Conservation (phyloP, 2,888 invertebrate genomes). For the Tridacna gigas region DNA sequence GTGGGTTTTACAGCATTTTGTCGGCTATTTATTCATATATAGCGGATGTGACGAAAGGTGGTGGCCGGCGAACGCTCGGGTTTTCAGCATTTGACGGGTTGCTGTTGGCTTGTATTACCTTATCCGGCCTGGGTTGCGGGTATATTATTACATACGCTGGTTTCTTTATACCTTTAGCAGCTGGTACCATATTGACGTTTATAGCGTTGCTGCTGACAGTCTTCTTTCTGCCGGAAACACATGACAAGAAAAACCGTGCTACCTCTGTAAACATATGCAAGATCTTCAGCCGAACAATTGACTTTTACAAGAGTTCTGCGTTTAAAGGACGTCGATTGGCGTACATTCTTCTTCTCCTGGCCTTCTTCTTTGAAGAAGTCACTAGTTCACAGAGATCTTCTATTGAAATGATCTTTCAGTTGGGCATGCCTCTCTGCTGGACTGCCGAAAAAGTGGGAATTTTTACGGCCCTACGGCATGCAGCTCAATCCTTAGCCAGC, state of each 20-base stretch:
- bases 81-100: slow-evolving; percentile 43
- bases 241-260: slow-evolving; percentile 16
- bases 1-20: slow-evolving; percentile 23
- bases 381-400: slow-evolving; percentile 1
- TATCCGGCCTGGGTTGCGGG: slow-evolving; percentile 43
- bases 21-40: slow-evolving; percentile 48
- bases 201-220: slow-evolving; percentile 11
- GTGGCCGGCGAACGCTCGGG: slow-evolving; percentile 40
- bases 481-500: slow-evolving; percentile 43
- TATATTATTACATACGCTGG: slow-evolving; percentile 45
- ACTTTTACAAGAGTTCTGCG: slow-evolving; percentile 25
- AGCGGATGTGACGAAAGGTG: slow-evolving; percentile 59
- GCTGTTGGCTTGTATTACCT: slow-evolving; percentile 31
- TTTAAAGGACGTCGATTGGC: slow-evolving; percentile 31
- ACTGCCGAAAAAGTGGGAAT: slow-evolving; percentile 54
- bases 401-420: slow-evolving; percentile 55
- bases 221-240: slow-evolving; percentile 41
- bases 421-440: slow-evolving; percentile 66
- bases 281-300: slow-evolving; percentile 23
- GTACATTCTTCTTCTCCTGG: slow-evolving; percentile 38
- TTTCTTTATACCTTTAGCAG: slow-evolving; percentile 29
- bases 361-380: slow-evolving; percentile 33
- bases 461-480: slow-evolving; percentile 41
- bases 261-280: slow-evolving; percentile 3
- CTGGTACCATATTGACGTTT: not conserved